Conservation (phyloP, 2,113 vertebrate species). For the Romanogobio albipinnatus region DNA sequence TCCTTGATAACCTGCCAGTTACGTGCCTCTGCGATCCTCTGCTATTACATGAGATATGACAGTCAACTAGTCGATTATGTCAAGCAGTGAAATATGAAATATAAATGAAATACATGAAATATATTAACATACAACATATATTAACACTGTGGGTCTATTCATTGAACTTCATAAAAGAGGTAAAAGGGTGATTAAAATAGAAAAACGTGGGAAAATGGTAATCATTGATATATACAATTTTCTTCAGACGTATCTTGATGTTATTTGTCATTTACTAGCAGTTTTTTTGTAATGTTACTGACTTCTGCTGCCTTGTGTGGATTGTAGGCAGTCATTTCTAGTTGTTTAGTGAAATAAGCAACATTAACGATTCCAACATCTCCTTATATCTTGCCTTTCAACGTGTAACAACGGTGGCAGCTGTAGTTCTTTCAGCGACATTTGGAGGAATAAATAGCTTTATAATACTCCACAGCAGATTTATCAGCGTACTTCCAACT, state of each 20-base stretch:
- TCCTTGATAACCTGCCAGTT: neutral
- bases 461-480: neutral
- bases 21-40: neutral
- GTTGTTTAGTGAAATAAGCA: neutral
- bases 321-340: neutral
- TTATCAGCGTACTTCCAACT: neutral
- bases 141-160: neutral
- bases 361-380: neutral
- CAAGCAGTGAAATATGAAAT: too few relatives aligned
- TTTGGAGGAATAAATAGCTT: conserved; percentile 37
- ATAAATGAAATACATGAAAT: too few relatives aligned
- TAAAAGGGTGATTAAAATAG: neutral
- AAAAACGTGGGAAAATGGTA: neutral
- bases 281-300: neutral
- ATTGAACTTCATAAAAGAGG: neutral
- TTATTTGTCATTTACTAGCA: neutral
- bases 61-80: neutral
- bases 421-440: conserved; percentile 60
- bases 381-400: conserved; percentile 52
- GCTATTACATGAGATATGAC: neutral
- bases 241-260: neutral
- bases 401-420: conserved; percentile 59
- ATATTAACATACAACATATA: neutral
- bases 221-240: neutral
- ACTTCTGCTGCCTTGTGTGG: neutral